Base-by-base conservation (phyloP, 2,113 vertebrate species). In the Bambusicola thoracicus region DNA sequence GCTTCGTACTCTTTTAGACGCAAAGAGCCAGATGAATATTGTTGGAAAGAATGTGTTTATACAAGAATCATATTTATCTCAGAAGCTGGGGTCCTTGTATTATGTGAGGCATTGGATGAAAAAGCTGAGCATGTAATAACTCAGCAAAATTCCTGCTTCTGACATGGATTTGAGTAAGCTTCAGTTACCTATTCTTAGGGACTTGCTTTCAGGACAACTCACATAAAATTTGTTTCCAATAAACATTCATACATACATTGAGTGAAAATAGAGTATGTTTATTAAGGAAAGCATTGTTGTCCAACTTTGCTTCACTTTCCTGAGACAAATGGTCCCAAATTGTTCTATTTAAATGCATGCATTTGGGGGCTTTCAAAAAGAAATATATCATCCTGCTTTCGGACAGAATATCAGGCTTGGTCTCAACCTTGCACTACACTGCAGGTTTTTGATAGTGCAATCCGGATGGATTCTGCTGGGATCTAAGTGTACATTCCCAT, bases 21-120 rank as follows among this genome's bases (percentile, higher is more conserved):
- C 81, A 61, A 82, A 49, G 85, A 93, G 76, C 80, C 73, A 91
- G 96, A 96, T 94, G 94, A 97, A 97, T 94, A 96, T 97, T 85
- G 91, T 93, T 95, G 93, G 95, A 96, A 97, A 96, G 97, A 97
- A 97, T 95, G 96, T 97, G 96, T 97, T 97, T 97, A 96, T 89
- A 89, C 76, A 96, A 90, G 93, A 91, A 81, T 87, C 55, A 70
- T 87, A 92, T 96, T 96, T 86, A 85, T 87, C 88, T 91, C 79
- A 95, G 76, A 82, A 94, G 66, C 51, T 27, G 22, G 69, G 78
- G n/a, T 93, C 95, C 82, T 68, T 86, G 78, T 83, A n/a, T 80
- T 70, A 94, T 91, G 88, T 2, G 2, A 75, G 67, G 51, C 85
- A 61, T 29, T 13, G 36, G 75, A 49, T 62, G 27, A 94, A 94